These are phyloP conservation scores for Eristalis arbustorum DNA, from an alignment of 2,888 invertebrate genomes.

Conservation along the genomic window DNA sequence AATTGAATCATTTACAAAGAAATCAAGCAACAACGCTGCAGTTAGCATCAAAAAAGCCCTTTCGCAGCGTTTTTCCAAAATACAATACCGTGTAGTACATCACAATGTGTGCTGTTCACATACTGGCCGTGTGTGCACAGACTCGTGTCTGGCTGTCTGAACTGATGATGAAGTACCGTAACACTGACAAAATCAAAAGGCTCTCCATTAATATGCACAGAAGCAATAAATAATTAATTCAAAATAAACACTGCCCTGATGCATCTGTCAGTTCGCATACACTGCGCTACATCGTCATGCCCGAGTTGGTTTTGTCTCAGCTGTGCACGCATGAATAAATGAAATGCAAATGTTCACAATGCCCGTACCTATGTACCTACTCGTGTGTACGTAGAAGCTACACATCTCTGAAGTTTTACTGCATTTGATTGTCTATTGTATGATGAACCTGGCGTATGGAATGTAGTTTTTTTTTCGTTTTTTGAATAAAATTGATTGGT, in stretches of 20 bases:
- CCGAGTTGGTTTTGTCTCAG: constrained; percentile 15
- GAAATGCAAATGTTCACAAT: background rate
- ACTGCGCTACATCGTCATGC: constrained; percentile 35
- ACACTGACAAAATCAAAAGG: constrained; percentile 5
- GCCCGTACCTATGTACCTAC: background rate
- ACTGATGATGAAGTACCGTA: constrained; percentile 35
- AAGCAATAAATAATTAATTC: constrained; percentile 38
- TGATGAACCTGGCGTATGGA: background rate
- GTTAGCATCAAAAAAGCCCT: background rate
- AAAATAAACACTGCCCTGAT: constrained; percentile 25
- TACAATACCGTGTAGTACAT: background rate
- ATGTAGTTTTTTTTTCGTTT: background rate
- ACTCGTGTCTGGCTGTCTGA: constrained; percentile 7
- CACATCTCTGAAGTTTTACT: constrained; percentile 10
- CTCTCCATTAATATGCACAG: constrained; percentile 2
- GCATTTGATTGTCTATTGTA: background rate
- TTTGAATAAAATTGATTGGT: constrained; percentile 14
- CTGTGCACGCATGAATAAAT: constrained; percentile 38
- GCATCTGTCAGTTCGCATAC: constrained; percentile 45
- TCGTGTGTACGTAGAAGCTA: too few species aligned
- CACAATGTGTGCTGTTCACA: background rate
- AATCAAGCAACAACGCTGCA: too few species aligned
- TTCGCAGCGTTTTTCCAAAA: background rate
- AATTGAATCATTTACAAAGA: too few species aligned
- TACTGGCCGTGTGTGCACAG: background rate